Evolutionary conservation across 2,113 vertebrate genomes (phyloP).

Genomic region (Rousettus leschenaultii): DNA sequence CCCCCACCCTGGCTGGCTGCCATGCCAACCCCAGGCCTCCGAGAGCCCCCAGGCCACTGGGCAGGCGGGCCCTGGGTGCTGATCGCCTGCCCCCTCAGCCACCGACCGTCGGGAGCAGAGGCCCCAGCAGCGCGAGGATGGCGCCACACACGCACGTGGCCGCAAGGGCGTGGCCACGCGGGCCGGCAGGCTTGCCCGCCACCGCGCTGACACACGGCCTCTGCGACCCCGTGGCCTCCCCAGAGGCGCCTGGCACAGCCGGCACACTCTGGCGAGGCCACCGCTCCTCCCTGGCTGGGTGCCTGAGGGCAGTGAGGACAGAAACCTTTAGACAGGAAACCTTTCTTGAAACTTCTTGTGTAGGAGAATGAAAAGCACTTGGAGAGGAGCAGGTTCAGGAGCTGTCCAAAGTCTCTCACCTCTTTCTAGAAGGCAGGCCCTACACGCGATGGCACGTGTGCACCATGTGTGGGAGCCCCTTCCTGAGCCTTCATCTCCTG

Average conservation of each 20-base stretch:
- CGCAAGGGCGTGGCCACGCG: neutral
- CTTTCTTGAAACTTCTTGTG: neutral
- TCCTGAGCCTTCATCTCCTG: too few relatives aligned
- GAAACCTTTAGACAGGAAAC: neutral
- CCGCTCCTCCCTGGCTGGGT: neutral
- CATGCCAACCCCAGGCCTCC: neutral
- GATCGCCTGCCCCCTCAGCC: neutral
- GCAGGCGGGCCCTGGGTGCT: too few relatives aligned
- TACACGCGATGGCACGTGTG: accelerated
- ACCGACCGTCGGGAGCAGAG: neutral
- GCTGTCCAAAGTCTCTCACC: neutral
- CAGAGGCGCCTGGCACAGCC: neutral
- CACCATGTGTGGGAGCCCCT: neutral
- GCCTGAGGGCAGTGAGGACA: neutral
- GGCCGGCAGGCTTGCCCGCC: neutral
- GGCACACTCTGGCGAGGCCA: neutral
- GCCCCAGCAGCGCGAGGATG: accelerated
- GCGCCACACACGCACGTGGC: neutral
- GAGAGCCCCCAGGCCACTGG: neutral
- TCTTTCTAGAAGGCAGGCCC: neutral
- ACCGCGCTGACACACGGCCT: neutral
- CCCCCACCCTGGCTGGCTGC: neutral
- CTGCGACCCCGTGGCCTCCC: neutral
- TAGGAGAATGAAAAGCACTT: neutral
- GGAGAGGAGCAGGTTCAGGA: too few relatives aligned